These are phyloP conservation scores for Mastigias papua DNA, from an alignment of 30 jellyfish, hydroid and myxozoan genomes.

Conservation along the genomic window DNA sequence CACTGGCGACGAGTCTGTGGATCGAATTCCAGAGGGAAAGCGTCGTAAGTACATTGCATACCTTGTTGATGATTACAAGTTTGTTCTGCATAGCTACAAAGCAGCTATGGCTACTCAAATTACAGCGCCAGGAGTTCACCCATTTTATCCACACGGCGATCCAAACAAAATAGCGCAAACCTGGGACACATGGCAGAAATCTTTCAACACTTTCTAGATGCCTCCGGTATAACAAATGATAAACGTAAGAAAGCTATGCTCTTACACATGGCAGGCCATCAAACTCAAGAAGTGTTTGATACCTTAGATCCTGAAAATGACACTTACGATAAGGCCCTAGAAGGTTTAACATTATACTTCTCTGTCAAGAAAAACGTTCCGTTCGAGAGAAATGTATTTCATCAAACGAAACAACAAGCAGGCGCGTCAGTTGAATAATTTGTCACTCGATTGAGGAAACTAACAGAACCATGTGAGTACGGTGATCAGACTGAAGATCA, in stretches of 20 bases:
- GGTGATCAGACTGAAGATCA: conserved; percentile 16
- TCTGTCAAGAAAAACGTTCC: neutral
- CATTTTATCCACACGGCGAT: neutral
- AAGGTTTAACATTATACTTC: neutral
- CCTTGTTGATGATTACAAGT: neutral
- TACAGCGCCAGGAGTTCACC: neutral
- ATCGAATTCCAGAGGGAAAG: neutral
- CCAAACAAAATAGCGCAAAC: neutral
- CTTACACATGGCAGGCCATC: neutral
- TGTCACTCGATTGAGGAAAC: neutral
- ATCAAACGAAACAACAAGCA: neutral
- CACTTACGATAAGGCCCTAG: neutral
- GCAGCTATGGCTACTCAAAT: neutral
- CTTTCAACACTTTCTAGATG: neutral
- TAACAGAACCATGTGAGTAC: neutral
- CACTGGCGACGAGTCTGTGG: neutral
- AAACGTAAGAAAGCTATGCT: neutral
- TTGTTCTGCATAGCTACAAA: neutral
- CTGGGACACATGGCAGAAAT: neutral
- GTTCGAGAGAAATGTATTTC: neutral
- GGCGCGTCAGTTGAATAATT: neutral
- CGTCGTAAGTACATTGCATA: too few relatives aligned
- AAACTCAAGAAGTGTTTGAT: neutral
- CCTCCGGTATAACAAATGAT: neutral
- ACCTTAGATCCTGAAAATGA: neutral